Percentiles rank a stretch among this genome's conserved stretches.
Evolutionary conservation across 2,888 invertebrate species (phyloP).

Genomic region (Dryomyza anilis): DNA sequence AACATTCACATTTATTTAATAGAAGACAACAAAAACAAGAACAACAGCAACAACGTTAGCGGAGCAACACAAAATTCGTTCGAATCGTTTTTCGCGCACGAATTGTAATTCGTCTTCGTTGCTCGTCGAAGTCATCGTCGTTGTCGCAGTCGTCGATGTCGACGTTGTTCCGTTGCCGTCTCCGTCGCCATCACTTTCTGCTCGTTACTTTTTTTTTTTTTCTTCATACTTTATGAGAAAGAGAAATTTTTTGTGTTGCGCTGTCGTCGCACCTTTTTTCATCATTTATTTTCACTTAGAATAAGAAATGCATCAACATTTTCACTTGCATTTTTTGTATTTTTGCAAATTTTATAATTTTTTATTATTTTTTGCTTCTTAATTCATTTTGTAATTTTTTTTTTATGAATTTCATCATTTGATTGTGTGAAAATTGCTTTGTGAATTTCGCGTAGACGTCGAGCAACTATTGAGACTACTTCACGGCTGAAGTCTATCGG

Average conservation of each 20-base stretch:
- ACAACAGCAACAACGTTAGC: neutral
- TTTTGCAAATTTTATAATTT: conserved; percentile 1
- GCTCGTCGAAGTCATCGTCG: conserved; percentile 18
- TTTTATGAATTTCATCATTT: neutral
- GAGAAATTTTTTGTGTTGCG: conserved; percentile 27
- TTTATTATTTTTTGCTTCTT: neutral
- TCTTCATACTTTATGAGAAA: conserved; percentile 17
- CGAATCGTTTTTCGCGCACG: conserved; percentile 22
- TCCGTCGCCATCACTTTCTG: conserved; percentile 1
- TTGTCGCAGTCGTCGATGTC: conserved; percentile 10
- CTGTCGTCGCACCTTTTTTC: conserved; percentile 26
- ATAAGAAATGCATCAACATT: conserved; percentile 9
- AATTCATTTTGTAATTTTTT: conserved; percentile 1
- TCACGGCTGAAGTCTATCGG: conserved; percentile 38
- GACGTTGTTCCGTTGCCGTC: neutral
- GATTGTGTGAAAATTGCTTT: neutral
- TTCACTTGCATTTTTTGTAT: conserved; percentile 8
- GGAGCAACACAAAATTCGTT: conserved; percentile 11
- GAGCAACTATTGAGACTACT: conserved; percentile 36
- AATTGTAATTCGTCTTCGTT: conserved; percentile 24
- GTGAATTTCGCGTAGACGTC: conserved; percentile 29
- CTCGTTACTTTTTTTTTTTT: conserved; percentile 15
- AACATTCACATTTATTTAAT: conserved; percentile 21
- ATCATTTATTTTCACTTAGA: conserved; percentile 23
- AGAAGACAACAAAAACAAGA: neutral